A percentile compares a stretch with the other conserved stretches of the same genome.
Evolutionary conservation across 2,113 vertebrate species (phyloP).

Genomic region (Cyanoliseus patagonus): DNA sequence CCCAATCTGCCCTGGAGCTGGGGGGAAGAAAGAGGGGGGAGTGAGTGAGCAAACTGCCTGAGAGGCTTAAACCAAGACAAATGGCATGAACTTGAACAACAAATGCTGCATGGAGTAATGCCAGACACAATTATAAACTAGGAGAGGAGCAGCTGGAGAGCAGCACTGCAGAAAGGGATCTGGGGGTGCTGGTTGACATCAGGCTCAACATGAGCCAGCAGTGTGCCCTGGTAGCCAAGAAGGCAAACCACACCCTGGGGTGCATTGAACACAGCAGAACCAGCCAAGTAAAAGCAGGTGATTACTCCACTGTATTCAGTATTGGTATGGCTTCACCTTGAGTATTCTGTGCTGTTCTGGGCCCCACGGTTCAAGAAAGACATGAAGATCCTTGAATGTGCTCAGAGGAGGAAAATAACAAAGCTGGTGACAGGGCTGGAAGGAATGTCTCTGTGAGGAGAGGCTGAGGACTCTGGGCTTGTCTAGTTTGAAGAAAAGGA

Average conservation of each 20-base stretch:
- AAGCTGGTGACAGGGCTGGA: not conserved
- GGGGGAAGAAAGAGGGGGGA: too few species aligned
- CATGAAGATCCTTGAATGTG: not conserved
- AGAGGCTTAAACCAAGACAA: not conserved
- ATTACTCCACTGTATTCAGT: not conserved
- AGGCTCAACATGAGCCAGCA: not conserved
- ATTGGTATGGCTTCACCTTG: not conserved
- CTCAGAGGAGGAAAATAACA: not conserved
- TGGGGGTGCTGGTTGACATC: rapidly evolving
- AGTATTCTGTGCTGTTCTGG: not conserved
- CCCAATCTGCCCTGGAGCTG: too few species aligned
- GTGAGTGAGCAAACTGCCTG: too few species aligned
- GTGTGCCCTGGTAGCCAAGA: not conserved
- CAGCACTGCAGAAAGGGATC: not conserved
- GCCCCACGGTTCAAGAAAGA: not conserved
- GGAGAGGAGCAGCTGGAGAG: not conserved
- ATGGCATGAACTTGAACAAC: not conserved
- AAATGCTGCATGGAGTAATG: not conserved
- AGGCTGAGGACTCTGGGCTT: not conserved
- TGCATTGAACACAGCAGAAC: not conserved
- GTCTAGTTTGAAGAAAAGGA: not conserved
- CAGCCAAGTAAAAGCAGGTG: not conserved
- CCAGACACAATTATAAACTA: not conserved
- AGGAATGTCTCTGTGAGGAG: not conserved
- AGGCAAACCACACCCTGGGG: rapidly evolving